Evolutionary conservation across 2,797 vertebrate genomes (phyloP), one percentile per base, ranked within the genome.

Genomic region (Tadarida brasiliensis): DNA sequence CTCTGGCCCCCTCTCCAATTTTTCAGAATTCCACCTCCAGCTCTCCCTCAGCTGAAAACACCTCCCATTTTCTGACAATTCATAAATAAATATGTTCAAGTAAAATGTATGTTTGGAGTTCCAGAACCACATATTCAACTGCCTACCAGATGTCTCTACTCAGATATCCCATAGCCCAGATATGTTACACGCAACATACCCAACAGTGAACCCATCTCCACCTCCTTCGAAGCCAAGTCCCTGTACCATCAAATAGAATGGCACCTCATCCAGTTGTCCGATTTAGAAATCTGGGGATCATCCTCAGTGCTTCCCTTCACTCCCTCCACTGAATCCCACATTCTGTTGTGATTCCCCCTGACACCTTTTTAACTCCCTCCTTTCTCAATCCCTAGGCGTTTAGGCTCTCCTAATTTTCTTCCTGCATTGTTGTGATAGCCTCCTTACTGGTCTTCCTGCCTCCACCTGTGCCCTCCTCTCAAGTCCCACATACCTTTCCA

Each of bases 71-170:
- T 87, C 71, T 70, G 59, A 70, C 19, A 19, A 80, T 57, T 51
- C 57, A 57, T 56, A 68, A 77, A 61, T 33, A 87, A 82, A 56
- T 39, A 20, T 2, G 8, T 67, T 47, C 86, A 73, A 39, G 65
- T 83, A 65, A 74, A 74, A 88, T 68, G 56, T n/a, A 87, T 26
- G 54, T 81, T 67, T 92, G 61, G 26, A 87, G 33, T 77, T 77
- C 33, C 39, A 67, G 68, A 92, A 73, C 15, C 65, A 92, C 19
- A 33, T 16, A 84, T 47, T 35, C 67, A 86, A 35, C 56, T 71
- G 28, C 68, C 74, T 57, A 63, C 4, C 28, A 77, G 77, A 28
- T 14, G 30, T 20, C 33, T 86, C 56, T 54, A n/a, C 68, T 86
- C 54, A 22, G 56, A 54, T 30, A 11, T 14, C 35, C 63, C 56